phyloP scores from a whole-genome alignment of 2,888 invertebrate genomes.

The Cheilosia impressa region DNA sequence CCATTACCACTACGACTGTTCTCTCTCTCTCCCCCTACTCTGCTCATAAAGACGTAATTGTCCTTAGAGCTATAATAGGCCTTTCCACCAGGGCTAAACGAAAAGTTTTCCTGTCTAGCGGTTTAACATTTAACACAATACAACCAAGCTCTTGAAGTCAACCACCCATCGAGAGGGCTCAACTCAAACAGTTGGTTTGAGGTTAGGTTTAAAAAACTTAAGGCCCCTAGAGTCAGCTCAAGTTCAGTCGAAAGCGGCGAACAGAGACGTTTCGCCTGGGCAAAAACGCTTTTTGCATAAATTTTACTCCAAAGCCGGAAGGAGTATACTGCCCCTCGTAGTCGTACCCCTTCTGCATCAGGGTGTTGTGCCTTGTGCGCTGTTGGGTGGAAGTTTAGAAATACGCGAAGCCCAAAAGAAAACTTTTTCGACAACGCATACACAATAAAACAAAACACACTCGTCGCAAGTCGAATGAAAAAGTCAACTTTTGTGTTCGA shows the following conservation, averaged over 20 bases:
- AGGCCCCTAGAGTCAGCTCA: conserved; percentile 57
- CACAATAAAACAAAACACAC: conserved; percentile 63
- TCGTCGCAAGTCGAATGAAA: conserved; percentile 15
- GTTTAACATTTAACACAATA: conserved; percentile 72
- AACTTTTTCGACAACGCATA: conserved; percentile 43
- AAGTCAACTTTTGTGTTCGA: conserved; percentile 52
- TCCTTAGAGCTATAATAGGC: conserved; percentile 72
- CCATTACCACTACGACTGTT: neutral
- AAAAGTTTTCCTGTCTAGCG: conserved; percentile 75
- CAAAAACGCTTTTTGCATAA: conserved; percentile 68
- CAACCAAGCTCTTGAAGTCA: conserved; percentile 20
- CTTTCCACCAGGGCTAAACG: conserved; percentile 53
- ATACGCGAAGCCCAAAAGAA: conserved; percentile 52
- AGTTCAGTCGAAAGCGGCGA: conserved; percentile 22
- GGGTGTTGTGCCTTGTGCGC: neutral
- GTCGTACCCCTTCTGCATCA: conserved; percentile 3
- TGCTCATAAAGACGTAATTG: conserved; percentile 62
- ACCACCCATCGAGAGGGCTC: conserved; percentile 2
- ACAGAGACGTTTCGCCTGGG: conserved; percentile 1
- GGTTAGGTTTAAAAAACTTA: conserved; percentile 65
- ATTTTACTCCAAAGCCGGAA: conserved; percentile 62
- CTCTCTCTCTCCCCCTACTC: neutral
- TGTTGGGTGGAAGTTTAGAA: conserved; percentile 54
- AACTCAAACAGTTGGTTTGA: conserved; percentile 61
- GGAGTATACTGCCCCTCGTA: conserved; percentile 12